Conservation (phyloP, 1,140 invertebrate genomes). For the Sarcophaga peregrina region DNA sequence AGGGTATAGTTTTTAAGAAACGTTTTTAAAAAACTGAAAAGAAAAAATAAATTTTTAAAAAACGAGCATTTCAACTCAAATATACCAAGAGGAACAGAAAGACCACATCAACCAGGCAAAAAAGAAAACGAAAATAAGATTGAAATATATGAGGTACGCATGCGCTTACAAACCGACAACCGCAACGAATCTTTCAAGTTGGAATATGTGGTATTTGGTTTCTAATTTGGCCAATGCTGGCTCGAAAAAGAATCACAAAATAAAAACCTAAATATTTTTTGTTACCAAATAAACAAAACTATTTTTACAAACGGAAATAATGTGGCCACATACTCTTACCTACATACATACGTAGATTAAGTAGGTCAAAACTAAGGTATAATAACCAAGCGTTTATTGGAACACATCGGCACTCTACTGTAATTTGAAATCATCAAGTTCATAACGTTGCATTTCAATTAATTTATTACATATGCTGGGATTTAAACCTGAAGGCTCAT, state of each 20-base stretch:
- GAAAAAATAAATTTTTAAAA: not conserved
- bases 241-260: not conserved
- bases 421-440: no score
- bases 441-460: no score
- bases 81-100: not conserved
- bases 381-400: no score
- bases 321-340: no score
- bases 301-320: not conserved
- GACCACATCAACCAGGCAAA: not conserved
- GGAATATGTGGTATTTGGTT: not conserved
- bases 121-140: not conserved
- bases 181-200: conserved; percentile 13
- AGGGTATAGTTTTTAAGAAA: conserved; percentile 30
- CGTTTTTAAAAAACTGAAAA: not conserved
- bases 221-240: not conserved
- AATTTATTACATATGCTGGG: no score
- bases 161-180: conserved; percentile 8
- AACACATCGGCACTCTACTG: no score
- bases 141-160: not conserved
- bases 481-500: no score
- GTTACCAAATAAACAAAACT: not conserved
- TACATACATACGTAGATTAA: no score
- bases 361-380: no score
- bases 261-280: not conserved
- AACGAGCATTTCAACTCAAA: no score